Evolutionary conservation across 2,888 invertebrate species (phyloP), one percentile per base, ranked within the genome.

Genomic region (Danaus chrysippus): DNA sequence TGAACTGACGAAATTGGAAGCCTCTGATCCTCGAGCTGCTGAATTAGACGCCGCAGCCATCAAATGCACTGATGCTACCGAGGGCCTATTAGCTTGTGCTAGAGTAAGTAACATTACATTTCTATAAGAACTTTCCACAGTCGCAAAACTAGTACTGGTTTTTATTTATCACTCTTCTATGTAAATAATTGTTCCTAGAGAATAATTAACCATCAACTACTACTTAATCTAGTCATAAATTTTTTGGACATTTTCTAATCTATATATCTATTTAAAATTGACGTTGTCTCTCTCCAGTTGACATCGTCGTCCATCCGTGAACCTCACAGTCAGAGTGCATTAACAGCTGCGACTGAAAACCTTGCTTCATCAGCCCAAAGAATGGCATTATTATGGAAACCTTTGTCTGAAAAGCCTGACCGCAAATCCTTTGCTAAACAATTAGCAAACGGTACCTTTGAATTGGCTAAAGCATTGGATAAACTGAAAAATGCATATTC

Each of bases 261-360:
- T 43, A 43, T n/a, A 1, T 11, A 9, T n/a, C 43, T 43, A n/a
- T 43, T 43, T n/a, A 43, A 43, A 43, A n/a, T 43, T n/a, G 5
- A 43, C n/a, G 11, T 43, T 43, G 43, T 43, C 3, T 12, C 41
- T 56, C 42, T 54, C 0, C 69, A 89, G 88, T 64, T 89, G 0
- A 82, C 84, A 12, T 82, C 84, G 0, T 78, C 85, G 0, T 81
- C 83, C 0, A 83, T 87, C 62, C 73, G 76, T 43, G 84, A 87
- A 71, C 79, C 86, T 0, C 87, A 86, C 73, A 87, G 89, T 67
- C 85, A 78, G 54, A 87, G 85, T 42, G 88, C 88, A 0, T 70
- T 89, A 1, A 74, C 79, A 0, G 85, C 83, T 0, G 77, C 86
- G 0, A 72, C 77, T 0, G 82, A 82, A 34, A 69, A 70, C 34